Evolutionary conservation across 2,113 vertebrate species (phyloP).

Genomic region (Calyptommatus sinebrachiatus): DNA sequence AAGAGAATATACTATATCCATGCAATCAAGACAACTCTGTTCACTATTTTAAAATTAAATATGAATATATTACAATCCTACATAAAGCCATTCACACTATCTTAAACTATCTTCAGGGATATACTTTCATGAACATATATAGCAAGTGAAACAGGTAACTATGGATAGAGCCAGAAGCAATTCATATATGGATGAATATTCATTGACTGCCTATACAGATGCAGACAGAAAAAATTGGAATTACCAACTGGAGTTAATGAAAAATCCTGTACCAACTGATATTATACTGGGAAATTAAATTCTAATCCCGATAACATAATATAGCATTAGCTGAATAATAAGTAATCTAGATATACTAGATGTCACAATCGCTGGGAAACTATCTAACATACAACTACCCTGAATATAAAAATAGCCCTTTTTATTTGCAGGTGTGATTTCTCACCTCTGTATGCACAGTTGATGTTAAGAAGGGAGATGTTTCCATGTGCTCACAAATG

Average conservation of each 20-base stretch:
- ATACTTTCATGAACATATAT: background rate
- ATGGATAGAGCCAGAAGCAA: background rate
- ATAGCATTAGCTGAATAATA: accelerated
- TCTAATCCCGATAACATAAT: background rate
- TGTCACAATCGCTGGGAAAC: conserved; percentile 17
- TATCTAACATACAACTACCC: background rate
- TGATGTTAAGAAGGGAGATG: conserved; percentile 77
- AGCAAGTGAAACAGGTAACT: background rate
- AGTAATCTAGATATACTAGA: background rate
- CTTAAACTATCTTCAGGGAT: background rate
- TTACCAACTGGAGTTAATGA: background rate
- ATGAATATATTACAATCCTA: background rate
- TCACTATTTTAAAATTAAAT: too few relatives aligned
- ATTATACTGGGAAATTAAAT: background rate
- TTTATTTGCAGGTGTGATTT: conserved; percentile 29
- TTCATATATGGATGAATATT: background rate
- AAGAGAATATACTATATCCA: background rate
- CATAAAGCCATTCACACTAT: background rate
- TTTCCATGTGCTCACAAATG: conserved; percentile 84
- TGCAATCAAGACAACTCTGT: background rate
- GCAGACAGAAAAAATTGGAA: background rate
- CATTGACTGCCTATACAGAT: background rate
- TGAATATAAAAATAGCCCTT: conserved; percentile 15
- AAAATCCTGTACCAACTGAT: background rate
- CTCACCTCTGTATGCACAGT: conserved; percentile 65